These are phyloP conservation scores for Archocentrus centrarchus DNA, from an alignment of 2,113 vertebrate species.

Conservation along the genomic window DNA sequence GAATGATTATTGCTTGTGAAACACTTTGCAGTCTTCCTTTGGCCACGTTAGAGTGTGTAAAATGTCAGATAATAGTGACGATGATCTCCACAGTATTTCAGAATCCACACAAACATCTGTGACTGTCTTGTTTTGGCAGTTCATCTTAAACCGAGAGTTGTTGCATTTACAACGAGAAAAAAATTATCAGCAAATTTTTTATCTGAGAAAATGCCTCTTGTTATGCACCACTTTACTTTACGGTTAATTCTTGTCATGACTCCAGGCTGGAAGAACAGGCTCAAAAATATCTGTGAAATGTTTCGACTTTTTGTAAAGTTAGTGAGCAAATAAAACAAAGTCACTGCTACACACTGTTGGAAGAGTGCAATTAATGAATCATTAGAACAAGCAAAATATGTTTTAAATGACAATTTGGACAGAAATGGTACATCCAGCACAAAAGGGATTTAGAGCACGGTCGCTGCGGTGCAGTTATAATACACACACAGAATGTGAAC, in stretches of 20 bases:
- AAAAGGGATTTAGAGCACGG: not conserved
- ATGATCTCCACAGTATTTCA: not conserved
- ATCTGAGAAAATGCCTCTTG: not conserved
- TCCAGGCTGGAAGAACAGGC: not conserved
- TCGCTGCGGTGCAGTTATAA: not conserved
- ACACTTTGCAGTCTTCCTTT: not conserved
- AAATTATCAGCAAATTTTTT: not conserved
- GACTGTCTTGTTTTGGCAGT: not conserved
- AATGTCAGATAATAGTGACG: not conserved
- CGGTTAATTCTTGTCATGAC: not conserved
- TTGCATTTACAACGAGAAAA: not conserved
- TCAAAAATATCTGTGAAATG: conserved; percentile 12
- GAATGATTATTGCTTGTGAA: not conserved
- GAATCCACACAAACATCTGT: not conserved
- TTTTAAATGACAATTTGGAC: not conserved
- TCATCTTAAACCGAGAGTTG: not conserved
- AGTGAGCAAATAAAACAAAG: not conserved
- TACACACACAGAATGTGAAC: not conserved
- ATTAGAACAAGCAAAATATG: not conserved
- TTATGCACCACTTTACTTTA: not conserved
- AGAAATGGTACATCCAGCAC: not conserved
- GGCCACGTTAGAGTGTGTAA: not conserved
- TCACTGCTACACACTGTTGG: not conserved
- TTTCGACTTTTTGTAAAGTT: not conserved
- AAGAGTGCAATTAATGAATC: not conserved